Conservation (phyloP, 2,113 vertebrate species). For the Anolis sagrei region DNA sequence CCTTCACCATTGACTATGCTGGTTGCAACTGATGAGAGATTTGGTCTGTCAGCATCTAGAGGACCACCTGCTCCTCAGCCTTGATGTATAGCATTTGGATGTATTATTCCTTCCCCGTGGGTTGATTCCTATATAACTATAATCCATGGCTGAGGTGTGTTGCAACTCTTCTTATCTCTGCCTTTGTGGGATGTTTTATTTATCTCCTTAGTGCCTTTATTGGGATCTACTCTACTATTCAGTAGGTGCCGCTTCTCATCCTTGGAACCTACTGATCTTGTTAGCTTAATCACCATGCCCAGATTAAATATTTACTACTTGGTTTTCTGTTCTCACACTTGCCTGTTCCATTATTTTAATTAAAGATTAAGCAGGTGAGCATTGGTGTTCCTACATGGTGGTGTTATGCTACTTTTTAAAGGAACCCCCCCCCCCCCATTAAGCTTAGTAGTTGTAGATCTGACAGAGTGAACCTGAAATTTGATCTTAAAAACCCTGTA, state of each 20-base stretch:
- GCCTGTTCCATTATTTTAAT: constrained; percentile 37
- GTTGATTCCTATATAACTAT: neutral
- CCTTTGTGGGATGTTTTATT: constrained; percentile 44
- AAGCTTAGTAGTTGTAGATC: neutral
- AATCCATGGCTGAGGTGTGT: neutral
- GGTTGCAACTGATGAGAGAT: neutral
- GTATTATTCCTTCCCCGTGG: neutral
- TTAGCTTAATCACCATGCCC: constrained; percentile 27
- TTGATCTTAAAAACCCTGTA: fast-evolving
- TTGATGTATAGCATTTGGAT: neutral
- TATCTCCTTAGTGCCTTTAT: constrained; percentile 36
- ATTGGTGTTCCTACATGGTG: constrained; percentile 25
- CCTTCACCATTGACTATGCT: neutral
- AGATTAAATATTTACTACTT: constrained; percentile 44
- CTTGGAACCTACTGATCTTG: neutral
- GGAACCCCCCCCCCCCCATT: too few species aligned
- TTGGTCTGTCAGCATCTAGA: neutral
- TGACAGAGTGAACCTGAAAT: neutral
- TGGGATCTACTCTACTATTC: constrained; percentile 20
- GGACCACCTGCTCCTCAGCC: neutral
- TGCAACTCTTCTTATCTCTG: neutral
- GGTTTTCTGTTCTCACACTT: neutral
- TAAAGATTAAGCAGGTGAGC: constrained; percentile 57
- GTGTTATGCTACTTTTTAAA: neutral
- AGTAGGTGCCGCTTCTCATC: constrained; percentile 6